phyloP scores from a whole-genome alignment of 1,140 invertebrate genomes.

The Carposina sasakii region DNA sequence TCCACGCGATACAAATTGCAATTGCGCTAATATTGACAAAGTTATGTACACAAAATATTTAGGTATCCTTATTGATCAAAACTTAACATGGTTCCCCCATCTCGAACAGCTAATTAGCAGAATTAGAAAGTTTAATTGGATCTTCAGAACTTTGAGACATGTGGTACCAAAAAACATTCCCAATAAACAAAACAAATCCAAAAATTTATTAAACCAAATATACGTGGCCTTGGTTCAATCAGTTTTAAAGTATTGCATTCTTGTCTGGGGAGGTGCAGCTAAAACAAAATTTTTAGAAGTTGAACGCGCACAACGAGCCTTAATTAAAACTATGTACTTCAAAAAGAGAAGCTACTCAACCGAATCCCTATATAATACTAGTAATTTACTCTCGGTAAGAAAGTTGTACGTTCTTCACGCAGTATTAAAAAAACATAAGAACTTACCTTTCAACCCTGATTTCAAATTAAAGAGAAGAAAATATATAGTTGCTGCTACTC shows the following conservation, averaged over 20 bases:
- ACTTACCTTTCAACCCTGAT: not conserved
- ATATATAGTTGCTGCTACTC: not conserved
- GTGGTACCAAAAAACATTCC: too few species aligned
- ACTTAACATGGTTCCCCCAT: conserved; percentile 2
- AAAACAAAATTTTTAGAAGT: conserved; percentile 3
- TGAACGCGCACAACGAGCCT: conserved; percentile 2
- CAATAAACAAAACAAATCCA: too few species aligned
- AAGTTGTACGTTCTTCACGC: conserved; percentile 1
- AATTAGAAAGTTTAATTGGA: conserved; percentile 2
- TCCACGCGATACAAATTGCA: not conserved
- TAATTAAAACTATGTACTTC: conserved; percentile 3
- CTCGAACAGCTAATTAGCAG: not conserved
- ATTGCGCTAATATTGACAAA: not conserved
- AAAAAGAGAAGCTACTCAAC: conserved; percentile 5
- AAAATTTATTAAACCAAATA: conserved; percentile 2
- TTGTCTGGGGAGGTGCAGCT: conserved; percentile 6
- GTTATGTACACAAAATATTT: conserved; percentile 3
- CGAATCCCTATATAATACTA: not conserved
- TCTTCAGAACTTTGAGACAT: conserved; percentile 8
- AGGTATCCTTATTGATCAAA: not conserved
- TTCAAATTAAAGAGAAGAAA: not conserved
- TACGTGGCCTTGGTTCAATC: conserved; percentile 5
- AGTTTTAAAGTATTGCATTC: not conserved
- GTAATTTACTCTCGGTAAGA: not conserved
- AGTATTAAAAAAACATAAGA: not conserved